Evolutionary conservation across 2,113 vertebrate species (phyloP), one percentile per base, ranked within the genome.

Genomic region (Bufo gargarizans): DNA sequence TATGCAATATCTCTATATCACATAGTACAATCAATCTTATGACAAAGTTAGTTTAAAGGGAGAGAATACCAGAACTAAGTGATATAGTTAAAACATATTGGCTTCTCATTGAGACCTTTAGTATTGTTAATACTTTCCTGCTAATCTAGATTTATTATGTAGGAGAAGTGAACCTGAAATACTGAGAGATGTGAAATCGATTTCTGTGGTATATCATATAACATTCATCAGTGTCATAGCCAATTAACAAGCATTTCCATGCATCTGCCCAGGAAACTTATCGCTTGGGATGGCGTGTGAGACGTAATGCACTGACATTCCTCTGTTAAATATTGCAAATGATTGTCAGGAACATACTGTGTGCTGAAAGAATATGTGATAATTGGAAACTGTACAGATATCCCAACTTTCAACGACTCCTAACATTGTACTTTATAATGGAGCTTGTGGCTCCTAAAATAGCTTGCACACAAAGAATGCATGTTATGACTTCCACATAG

Each of bases 171-270:
- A 79, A 77, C 86, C 43, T 79, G 13, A 63, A 61, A 87, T 53
- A 55, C 43, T 71, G 49, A 71, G 85, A 91, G 90, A 87, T 19
- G 13, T 2, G 12, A 87, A 87, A 85, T 88, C 90, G 17, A 7
- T 79, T 84, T 89, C 53, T 84, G 74, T 90, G 89, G 90, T 90
- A 90, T 93, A 94, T 95, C 91, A 7, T 78, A 91, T 92, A 89
- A 90, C 91, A 89, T 82, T 90, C 89, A 91, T 90, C 92, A 85
- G 74, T 65, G 86, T 89, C 84, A 67, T 47, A 77, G 80, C 63
- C 65, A 43, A 65, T 33, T 90, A 91, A 92, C 91, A 78, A 90
- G 92, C 76, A 65, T 53, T 81, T 87, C 89, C 86, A 77, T 90
- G 65, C 67, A 84, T 85, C 84, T 72, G 61, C 13, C 43, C 85